Conservation (phyloP, 2,113 vertebrate genomes). For the Oreocharis arfaki region DNA sequence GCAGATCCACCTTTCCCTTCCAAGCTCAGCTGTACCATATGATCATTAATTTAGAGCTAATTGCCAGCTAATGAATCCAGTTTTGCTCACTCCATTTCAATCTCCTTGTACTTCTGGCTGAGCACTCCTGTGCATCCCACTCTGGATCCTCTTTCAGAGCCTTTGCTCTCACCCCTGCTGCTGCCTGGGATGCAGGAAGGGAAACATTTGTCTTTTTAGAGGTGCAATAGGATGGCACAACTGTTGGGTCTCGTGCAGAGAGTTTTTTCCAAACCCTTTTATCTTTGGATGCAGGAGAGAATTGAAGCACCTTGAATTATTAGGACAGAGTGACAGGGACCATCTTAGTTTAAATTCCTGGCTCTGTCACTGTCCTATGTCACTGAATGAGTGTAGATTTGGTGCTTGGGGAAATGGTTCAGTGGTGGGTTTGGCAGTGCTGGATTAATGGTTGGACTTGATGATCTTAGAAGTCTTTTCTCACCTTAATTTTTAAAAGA, state of each 20-base stretch:
- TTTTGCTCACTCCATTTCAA: conserved; percentile 58
- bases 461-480: not conserved
- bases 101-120: conserved; percentile 34
- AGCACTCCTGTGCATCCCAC: conserved; percentile 47
- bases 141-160: conserved; percentile 19
- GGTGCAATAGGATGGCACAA: not conserved
- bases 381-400: not conserved
- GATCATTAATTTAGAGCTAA: conserved; percentile 65
- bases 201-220: not conserved
- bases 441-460: not conserved
- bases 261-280: not conserved
- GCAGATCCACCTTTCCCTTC: conserved; percentile 11
- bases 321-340: not conserved
- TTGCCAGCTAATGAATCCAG: conserved; percentile 68
- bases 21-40: conserved; percentile 16
- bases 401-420: not conserved
- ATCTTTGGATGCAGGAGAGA: not conserved
- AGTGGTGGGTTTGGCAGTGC: not conserved
- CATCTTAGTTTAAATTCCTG: not conserved
- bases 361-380: not conserved
- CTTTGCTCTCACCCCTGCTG: not conserved
- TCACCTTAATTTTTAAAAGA: not conserved
- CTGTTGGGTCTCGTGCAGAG: fast-evolving
- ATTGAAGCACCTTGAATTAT: not conserved
- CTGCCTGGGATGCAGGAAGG: not conserved